These are phyloP conservation scores for Tetrao urogallus DNA, from an alignment of 2,113 vertebrate genomes.

Conservation along the genomic window DNA sequence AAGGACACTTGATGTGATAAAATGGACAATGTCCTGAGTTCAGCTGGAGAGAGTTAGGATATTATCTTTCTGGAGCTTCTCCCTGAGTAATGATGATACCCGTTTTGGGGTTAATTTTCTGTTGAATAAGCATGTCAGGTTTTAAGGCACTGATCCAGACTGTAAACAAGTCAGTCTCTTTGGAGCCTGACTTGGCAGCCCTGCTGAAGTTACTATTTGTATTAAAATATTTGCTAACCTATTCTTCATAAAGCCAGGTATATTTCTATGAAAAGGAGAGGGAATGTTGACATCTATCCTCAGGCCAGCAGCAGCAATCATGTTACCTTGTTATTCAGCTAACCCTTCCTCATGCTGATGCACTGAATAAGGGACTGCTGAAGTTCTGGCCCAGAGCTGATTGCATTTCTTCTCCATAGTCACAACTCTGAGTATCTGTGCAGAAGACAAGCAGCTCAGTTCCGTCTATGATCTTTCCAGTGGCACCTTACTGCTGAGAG, in stretches of 20 bases:
- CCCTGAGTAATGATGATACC: slow-evolving; percentile 42
- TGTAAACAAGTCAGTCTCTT: slow-evolving; percentile 70
- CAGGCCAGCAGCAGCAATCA: slow-evolving; percentile 32
- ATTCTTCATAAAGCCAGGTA: slow-evolving; percentile 66
- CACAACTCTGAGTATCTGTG: background rate
- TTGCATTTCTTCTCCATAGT: background rate
- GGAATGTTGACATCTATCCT: slow-evolving; percentile 35
- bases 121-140: slow-evolving; percentile 66
- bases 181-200: slow-evolving; percentile 66
- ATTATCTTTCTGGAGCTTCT: slow-evolving; percentile 47
- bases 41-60: slow-evolving; percentile 48
- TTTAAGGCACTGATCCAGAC: slow-evolving; percentile 65
- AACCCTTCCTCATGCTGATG: background rate
- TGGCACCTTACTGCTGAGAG: slow-evolving; percentile 3
- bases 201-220: slow-evolving; percentile 46
- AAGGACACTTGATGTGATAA: slow-evolving; percentile 20
- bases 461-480: background rate
- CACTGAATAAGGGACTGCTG: slow-evolving; percentile 7
- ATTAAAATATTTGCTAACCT: slow-evolving; percentile 63
- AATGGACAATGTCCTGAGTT: slow-evolving; percentile 42
- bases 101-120: slow-evolving; percentile 67
- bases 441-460: background rate
- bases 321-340: slow-evolving; percentile 13
- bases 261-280: slow-evolving; percentile 66
- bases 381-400: background rate